phyloP scores from a whole-genome alignment of 2,888 invertebrate species.

The Melanophora roralis region DNA sequence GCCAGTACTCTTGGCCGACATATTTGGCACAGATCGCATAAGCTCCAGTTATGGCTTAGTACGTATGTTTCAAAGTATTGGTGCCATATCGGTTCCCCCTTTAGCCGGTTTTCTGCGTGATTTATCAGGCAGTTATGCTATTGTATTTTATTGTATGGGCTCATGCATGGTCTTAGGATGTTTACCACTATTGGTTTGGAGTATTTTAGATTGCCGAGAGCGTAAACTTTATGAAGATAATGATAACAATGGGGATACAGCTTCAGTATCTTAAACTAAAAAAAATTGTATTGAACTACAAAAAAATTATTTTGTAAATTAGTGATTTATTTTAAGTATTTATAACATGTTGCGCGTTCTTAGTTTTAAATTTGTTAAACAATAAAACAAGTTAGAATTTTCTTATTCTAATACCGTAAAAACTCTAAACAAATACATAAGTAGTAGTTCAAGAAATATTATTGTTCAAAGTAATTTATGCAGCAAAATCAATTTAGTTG shows the following conservation, averaged over 20 bases:
- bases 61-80: slow-evolving; percentile 86
- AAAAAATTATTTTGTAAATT: not conserved
- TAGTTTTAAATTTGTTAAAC: slow-evolving; percentile 9
- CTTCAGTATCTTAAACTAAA: slow-evolving; percentile 70
- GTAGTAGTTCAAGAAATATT: not conserved
- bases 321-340: slow-evolving; percentile 31
- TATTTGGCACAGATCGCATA: slow-evolving; percentile 85
- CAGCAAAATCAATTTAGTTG: slow-evolving; percentile 13
- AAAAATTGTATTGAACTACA: too few relatives aligned
- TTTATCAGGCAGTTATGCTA: slow-evolving; percentile 84
- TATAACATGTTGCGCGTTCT: slow-evolving; percentile 19
- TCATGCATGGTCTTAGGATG: slow-evolving; percentile 86
- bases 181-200: slow-evolving; percentile 80
- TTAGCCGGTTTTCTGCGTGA: slow-evolving; percentile 83
- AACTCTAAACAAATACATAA: not conserved
- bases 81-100: slow-evolving; percentile 85
- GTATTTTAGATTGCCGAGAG: slow-evolving; percentile 72
- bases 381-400: slow-evolving; percentile 4
- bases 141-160: slow-evolving; percentile 87
- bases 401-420: not conserved
- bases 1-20: slow-evolving; percentile 84
- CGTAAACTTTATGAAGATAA: slow-evolving; percentile 70
- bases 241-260: slow-evolving; percentile 73
- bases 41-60: slow-evolving; percentile 87
- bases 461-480: slow-evolving; percentile 34